Percentiles rank a stretch among this genome's conserved stretches.
Conservation (phyloP, 2,797 vertebrate species). For the Stomatorhinus walkeri region DNA sequence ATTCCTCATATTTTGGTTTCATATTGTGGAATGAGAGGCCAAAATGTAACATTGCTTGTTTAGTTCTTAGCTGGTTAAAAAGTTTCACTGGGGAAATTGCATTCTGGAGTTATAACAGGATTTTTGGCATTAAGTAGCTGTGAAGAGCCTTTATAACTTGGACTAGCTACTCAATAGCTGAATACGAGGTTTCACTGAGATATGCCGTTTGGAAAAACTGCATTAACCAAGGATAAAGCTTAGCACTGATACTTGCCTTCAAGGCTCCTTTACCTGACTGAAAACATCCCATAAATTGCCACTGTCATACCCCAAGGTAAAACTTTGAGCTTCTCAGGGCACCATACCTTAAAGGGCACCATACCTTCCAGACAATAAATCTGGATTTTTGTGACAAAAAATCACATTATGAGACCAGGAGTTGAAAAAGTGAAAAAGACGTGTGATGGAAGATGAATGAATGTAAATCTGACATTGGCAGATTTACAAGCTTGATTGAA, state of each 20-base stretch:
- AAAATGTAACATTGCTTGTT: neutral
- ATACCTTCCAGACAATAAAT: neutral
- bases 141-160: neutral
- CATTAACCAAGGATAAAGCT: neutral
- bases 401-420: neutral
- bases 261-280: neutral
- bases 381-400: neutral
- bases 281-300: neutral
- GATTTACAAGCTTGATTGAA: neutral
- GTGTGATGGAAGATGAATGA: neutral
- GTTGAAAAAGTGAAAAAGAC: neutral
- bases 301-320: neutral
- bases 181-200: neutral
- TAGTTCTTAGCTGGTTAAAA: neutral
- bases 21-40: neutral
- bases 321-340: neutral
- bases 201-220: neutral
- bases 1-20: neutral
- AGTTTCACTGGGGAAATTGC: neutral
- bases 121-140: neutral
- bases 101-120: neutral
- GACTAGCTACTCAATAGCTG: neutral
- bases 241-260: neutral
- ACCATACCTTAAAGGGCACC: neutral
- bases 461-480: neutral